These are phyloP conservation scores for Spilarctia lutea DNA, from an alignment of 2,888 invertebrate genomes.

Conservation along the genomic window DNA sequence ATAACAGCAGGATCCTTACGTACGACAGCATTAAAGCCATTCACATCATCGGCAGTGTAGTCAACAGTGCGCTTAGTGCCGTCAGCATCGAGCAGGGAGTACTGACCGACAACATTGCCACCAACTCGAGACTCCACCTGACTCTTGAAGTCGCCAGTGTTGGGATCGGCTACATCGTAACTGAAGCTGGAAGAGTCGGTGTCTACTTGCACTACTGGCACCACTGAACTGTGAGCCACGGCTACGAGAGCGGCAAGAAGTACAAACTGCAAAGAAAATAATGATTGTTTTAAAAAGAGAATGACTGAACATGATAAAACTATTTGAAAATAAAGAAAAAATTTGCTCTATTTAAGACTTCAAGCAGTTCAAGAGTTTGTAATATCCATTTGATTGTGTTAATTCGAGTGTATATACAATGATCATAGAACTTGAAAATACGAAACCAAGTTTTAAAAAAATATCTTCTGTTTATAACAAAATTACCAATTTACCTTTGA, in stretches of 20 bases:
- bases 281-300: constrained; percentile 16
- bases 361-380: background rate
- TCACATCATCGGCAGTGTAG: constrained; percentile 85
- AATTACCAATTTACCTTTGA: constrained; percentile 62
- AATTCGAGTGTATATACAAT: too few relatives aligned
- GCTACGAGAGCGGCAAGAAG: constrained; percentile 77
- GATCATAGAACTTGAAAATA: too few relatives aligned
- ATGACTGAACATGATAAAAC: background rate
- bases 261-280: constrained; percentile 66
- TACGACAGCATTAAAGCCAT: constrained; percentile 87
- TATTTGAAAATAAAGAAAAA: background rate
- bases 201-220: constrained; percentile 84
- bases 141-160: constrained; percentile 87
- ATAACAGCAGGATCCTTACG: constrained; percentile 81
- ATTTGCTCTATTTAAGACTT: background rate
- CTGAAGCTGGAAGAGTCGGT: constrained; percentile 83
- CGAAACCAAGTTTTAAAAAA: too few relatives aligned
- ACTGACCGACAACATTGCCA: constrained; percentile 84
- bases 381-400: background rate
- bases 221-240: constrained; percentile 77
- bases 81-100: constrained; percentile 86
- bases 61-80: constrained; percentile 86
- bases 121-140: constrained; percentile 86
- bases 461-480: too few relatives aligned
- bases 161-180: constrained; percentile 86